These are phyloP conservation scores for Rousettus madagascariensis DNA, from an alignment of 2,797 vertebrate genomes.

Conservation along the genomic window DNA sequence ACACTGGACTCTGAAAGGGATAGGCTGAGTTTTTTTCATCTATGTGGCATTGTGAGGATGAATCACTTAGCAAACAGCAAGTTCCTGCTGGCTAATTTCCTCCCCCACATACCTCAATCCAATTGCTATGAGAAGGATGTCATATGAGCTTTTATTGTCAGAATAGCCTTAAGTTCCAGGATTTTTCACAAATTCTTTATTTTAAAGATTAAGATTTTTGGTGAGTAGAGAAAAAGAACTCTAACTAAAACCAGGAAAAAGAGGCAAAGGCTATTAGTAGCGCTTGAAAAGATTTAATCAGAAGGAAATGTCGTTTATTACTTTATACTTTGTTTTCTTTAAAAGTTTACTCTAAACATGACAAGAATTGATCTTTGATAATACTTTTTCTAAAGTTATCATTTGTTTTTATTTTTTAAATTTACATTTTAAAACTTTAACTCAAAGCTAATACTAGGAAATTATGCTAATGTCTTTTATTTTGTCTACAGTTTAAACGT, in stretches of 20 bases:
- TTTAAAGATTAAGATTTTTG: background rate
- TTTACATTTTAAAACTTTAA: background rate
- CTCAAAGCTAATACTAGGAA: background rate
- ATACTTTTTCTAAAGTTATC: background rate
- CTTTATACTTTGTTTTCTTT: background rate
- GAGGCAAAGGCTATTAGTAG: background rate
- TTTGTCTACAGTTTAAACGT: background rate
- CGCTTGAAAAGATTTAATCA: background rate
- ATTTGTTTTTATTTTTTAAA: background rate
- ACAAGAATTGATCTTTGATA: background rate
- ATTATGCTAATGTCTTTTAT: background rate
- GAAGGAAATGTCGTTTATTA: background rate
- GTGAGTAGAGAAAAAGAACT: background rate
- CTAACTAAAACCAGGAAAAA: background rate
- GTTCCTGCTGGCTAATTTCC: background rate
- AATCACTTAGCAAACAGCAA: slow-evolving; percentile 21
- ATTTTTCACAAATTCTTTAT: background rate
- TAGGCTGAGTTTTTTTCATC: background rate
- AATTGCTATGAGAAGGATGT: background rate
- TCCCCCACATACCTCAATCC: background rate
- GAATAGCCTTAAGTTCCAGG: background rate
- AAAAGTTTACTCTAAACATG: background rate
- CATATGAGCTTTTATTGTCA: background rate
- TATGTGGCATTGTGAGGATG: background rate
- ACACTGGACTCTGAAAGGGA: background rate